These are phyloP conservation scores for Harmothoe impar DNA, from an alignment of 2,888 invertebrate genomes.

Conservation along the genomic window DNA sequence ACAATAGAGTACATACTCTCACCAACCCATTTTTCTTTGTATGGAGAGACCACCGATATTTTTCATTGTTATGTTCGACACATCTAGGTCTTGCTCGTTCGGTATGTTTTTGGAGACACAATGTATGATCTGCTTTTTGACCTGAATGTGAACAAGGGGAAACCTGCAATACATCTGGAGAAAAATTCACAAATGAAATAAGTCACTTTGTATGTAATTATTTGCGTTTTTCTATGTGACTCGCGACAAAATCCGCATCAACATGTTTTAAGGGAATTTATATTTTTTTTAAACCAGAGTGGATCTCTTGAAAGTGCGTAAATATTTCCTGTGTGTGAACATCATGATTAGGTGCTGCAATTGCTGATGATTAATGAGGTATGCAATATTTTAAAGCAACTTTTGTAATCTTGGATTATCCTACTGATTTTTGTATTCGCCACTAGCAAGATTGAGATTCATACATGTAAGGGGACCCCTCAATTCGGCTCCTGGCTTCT, in stretches of 20 bases:
- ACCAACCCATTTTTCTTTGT: no score
- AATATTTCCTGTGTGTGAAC: neutral
- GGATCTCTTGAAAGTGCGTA: neutral
- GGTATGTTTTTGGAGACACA: neutral
- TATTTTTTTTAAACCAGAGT: neutral
- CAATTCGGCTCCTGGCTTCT: neutral
- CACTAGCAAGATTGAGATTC: neutral
- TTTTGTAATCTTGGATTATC: constrained; percentile 29
- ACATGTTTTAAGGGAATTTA: neutral
- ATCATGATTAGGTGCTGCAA: constrained; percentile 41
- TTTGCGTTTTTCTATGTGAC: no score
- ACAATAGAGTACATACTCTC: neutral
- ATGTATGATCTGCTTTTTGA: neutral
- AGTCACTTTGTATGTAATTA: no score
- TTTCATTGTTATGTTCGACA: no score
- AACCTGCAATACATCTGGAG: neutral
- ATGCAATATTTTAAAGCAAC: constrained; percentile 46
- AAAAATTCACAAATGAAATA: no score
- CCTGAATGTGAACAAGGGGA: neutral
- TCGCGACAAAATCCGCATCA: neutral
- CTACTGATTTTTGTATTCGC: neutral
- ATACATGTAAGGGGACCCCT: neutral
- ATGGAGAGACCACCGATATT: no score
- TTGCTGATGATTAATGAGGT: constrained; percentile 39
- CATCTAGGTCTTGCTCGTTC: no score